Percentiles rank a stretch among this genome's conserved stretches.
Conservation (phyloP, 2,888 invertebrate species). For the Lochmaea crataegi region DNA sequence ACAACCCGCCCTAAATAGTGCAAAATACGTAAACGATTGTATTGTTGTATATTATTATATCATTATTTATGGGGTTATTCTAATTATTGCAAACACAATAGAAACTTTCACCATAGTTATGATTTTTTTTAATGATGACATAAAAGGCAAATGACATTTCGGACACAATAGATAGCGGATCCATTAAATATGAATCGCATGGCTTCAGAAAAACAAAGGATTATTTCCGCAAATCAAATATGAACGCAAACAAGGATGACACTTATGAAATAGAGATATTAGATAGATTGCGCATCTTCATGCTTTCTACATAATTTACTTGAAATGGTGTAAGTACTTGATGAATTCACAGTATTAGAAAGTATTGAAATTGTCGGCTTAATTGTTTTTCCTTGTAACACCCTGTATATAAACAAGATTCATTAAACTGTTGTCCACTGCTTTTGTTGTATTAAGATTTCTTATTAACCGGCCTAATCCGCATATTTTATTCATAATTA, state of each 20-base stretch:
- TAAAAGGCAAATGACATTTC: not conserved
- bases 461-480: not conserved
- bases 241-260: not conserved
- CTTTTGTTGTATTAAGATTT: not conserved
- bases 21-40: not conserved
- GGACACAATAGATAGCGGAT: not conserved
- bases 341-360: not conserved
- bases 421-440: not conserved
- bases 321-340: not conserved
- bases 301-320: conserved; percentile 1
- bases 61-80: not conserved
- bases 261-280: not conserved
- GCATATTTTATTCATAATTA: not conserved
- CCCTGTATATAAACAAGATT: too few species aligned
- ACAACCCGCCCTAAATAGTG: too few species aligned
- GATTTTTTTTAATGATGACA: not conserved
- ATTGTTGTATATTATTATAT: not conserved
- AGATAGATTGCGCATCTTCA: not conserved
- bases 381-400: too few species aligned
- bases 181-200: conserved; percentile 10
- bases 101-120: conserved; percentile 8
- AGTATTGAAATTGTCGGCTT: not conserved
- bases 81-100: conserved; percentile 5
- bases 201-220: conserved; percentile 14
- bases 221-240: not conserved